phyloP scores from a whole-genome alignment of 2,797 vertebrate species.

The Danio tinwini region DNA sequence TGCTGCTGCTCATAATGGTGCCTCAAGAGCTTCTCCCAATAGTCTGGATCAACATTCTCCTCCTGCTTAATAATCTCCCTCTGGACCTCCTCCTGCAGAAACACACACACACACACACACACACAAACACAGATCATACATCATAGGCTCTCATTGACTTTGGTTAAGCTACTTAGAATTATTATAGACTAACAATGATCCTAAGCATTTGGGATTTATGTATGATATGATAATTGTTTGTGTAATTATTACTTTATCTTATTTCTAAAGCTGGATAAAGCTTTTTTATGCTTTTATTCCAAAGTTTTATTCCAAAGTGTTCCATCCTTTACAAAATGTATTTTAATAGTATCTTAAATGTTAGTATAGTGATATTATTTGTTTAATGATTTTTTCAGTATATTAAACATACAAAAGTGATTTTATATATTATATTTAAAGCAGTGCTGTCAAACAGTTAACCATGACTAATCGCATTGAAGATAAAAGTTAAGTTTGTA shows the following conservation, averaged over 20 bases:
- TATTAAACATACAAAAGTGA: too few relatives aligned
- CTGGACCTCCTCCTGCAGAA: slow-evolving; percentile 92
- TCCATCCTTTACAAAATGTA: background rate
- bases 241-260: background rate
- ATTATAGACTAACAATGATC: background rate
- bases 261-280: slow-evolving; percentile 2
- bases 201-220: slow-evolving; percentile 7
- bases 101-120: background rate
- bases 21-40: slow-evolving; percentile 97
- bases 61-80: slow-evolving; percentile 99
- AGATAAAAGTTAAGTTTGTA: too few relatives aligned
- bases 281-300: background rate
- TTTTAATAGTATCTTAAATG: background rate
- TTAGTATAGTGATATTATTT: background rate
- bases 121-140: slow-evolving; percentile 11
- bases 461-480: too few relatives aligned
- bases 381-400: background rate
- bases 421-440: too few relatives aligned
- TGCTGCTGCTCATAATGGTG: slow-evolving; percentile 99
- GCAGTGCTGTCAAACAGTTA: too few relatives aligned
- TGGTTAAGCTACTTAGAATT: background rate
- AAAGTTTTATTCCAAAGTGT: background rate
- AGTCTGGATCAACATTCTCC: slow-evolving; percentile 98
- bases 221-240: background rate
- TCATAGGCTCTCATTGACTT: background rate